These are phyloP conservation scores for Lingula anatina DNA, from an alignment of 2,888 invertebrate species.

Conservation along the genomic window DNA sequence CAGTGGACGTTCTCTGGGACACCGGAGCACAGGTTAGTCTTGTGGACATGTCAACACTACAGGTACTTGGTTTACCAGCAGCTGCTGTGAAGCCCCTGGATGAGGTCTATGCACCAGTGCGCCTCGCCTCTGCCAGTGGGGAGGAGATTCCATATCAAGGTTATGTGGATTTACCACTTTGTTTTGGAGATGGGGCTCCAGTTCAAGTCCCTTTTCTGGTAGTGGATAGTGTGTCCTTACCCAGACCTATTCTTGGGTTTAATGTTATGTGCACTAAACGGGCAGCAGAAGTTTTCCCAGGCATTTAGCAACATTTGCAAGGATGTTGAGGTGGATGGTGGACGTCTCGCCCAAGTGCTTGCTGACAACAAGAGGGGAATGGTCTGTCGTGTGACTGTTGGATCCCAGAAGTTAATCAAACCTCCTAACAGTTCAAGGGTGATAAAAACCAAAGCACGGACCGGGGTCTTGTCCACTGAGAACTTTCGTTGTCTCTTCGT, in stretches of 20 bases:
- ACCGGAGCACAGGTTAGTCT: background rate
- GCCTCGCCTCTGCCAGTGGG: background rate
- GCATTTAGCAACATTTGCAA: background rate
- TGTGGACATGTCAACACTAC: background rate
- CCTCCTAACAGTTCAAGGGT: too few relatives aligned
- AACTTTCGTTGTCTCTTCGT: too few relatives aligned
- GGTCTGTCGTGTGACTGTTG: background rate
- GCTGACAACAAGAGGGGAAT: background rate
- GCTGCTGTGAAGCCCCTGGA: background rate
- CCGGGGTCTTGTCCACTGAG: too few relatives aligned
- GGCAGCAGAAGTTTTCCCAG: background rate
- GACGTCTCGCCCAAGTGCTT: background rate
- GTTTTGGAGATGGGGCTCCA: background rate
- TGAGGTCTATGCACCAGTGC: background rate
- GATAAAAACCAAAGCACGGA: too few relatives aligned
- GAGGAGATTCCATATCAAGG: background rate
- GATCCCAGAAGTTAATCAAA: background rate
- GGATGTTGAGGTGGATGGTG: background rate
- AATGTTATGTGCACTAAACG: conserved; percentile 1
- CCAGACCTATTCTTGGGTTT: conserved; percentile 1
- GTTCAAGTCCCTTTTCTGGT: background rate
- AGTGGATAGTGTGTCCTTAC: background rate
- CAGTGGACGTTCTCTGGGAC: background rate
- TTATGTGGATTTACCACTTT: background rate
- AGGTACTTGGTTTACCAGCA: background rate